Evolutionary conservation across 2,797 vertebrate genomes (phyloP).

Genomic region (Buceros bicornis): DNA sequence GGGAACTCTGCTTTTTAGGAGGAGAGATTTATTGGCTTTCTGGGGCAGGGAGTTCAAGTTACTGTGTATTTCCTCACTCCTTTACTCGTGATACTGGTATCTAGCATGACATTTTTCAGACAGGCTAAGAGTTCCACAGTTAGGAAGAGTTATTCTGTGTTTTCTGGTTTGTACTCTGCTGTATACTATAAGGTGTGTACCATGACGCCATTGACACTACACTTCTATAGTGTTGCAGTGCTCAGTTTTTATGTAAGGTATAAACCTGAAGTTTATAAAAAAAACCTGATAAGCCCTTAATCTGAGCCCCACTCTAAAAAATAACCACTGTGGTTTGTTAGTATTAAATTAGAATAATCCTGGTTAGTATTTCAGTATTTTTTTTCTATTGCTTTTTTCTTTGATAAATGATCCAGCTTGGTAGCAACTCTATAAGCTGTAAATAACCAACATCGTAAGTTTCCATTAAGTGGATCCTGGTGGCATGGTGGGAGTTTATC

Average conservation of each 20-base stretch:
- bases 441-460: not conserved
- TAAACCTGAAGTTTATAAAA: not conserved
- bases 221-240: not conserved
- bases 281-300: not conserved
- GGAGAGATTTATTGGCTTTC: conserved; percentile 28
- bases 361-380: not conserved
- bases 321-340: not conserved
- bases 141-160: not conserved
- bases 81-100: not conserved
- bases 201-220: not conserved
- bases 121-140: not conserved
- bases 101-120: not conserved
- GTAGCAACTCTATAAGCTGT: not conserved
- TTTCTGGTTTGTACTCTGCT: not conserved
- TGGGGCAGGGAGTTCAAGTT: not conserved
- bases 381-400: not conserved
- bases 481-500: not conserved
- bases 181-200: not conserved
- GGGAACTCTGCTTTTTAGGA: not conserved
- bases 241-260: not conserved
- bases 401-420: conserved; percentile 4
- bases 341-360: not conserved
- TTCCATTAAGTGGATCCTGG: not conserved
- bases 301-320: not conserved
- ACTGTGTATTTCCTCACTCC: not conserved